A percentile compares a stretch with the other conserved stretches of the same genome.
phyloP scores from a whole-genome alignment of 1,140 invertebrate species.

The Ceratina calcarata region DNA sequence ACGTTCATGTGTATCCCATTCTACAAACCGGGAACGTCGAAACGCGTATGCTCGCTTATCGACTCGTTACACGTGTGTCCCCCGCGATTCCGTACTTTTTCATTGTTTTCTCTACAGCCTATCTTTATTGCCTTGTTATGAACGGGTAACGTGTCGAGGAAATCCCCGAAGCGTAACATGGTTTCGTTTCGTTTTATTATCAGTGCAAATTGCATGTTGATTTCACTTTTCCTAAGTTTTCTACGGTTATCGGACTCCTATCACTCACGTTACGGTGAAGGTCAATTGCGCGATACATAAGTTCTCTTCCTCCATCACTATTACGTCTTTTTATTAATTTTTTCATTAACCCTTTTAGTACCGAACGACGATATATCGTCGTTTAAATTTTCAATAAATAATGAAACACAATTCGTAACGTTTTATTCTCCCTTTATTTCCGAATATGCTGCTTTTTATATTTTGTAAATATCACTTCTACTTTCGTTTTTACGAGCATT shows the following conservation, averaged over 20 bases:
- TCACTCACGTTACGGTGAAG: not conserved
- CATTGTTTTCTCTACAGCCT: not conserved
- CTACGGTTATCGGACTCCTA: slow-evolving; percentile 11
- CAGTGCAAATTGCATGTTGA: not conserved
- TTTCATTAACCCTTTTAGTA: no score
- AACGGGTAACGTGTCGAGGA: no score
- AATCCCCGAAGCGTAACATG: no score
- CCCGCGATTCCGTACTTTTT: not conserved
- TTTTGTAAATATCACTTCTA: no score
- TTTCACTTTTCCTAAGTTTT: slow-evolving; percentile 8
- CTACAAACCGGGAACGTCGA: not conserved
- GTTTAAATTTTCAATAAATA: no score
- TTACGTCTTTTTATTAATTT: not conserved
- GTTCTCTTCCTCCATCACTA: not conserved
- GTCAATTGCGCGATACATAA: slow-evolving; percentile 12
- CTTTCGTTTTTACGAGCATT: no score
- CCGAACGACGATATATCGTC: no score
- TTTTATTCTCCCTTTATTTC: no score
- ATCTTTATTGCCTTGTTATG: slow-evolving; percentile 23
- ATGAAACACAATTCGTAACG: no score
- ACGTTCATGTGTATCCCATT: not conserved
- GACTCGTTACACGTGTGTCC: slow-evolving; percentile 1
- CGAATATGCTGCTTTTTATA: no score
- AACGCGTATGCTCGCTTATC: slow-evolving; percentile 13
- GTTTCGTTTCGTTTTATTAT: slow-evolving; percentile 8